Conservation (phyloP, 2,113 vertebrate genomes). For the Chloebia gouldiae region DNA sequence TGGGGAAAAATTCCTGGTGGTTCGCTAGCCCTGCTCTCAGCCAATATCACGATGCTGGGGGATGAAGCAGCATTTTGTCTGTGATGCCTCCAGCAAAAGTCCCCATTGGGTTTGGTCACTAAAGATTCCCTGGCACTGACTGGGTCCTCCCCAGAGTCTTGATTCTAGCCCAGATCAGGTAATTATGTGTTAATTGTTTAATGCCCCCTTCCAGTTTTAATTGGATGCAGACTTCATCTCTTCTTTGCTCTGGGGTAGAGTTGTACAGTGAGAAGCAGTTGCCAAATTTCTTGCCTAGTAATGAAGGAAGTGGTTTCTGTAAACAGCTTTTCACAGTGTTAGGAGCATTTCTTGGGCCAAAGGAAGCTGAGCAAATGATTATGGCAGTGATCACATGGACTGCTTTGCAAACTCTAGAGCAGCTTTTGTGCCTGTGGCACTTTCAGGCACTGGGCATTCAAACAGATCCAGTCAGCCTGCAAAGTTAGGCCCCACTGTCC, state of each 20-base stretch:
- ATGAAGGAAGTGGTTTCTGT: conserved; percentile 67
- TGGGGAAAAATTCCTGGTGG: neutral
- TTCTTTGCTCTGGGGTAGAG: conserved; percentile 34
- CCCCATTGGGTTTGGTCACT: neutral
- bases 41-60: rapidly evolving
- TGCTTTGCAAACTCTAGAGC: neutral
- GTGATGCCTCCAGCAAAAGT: neutral
- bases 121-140: neutral
- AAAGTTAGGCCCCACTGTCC: neutral
- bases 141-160: neutral
- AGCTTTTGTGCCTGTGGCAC: conserved; percentile 16
- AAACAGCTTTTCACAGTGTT: conserved; percentile 48
- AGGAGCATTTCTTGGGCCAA: conserved; percentile 9
- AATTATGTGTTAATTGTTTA: conserved; percentile 63
- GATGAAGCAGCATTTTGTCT: neutral
- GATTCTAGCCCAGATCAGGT: conserved; percentile 17
- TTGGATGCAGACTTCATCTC: conserved; percentile 41
- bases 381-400: neutral
- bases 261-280: neutral
- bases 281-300: conserved; percentile 56
- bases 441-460: neutral
- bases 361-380: neutral
- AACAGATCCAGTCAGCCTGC: neutral
- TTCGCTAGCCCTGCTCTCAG: neutral
- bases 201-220: conserved; percentile 51